A percentile compares a stretch with the other conserved stretches of the same genome.
Evolutionary conservation across 2,797 vertebrate species (phyloP).

Genomic region (Sebastes dallii): DNA sequence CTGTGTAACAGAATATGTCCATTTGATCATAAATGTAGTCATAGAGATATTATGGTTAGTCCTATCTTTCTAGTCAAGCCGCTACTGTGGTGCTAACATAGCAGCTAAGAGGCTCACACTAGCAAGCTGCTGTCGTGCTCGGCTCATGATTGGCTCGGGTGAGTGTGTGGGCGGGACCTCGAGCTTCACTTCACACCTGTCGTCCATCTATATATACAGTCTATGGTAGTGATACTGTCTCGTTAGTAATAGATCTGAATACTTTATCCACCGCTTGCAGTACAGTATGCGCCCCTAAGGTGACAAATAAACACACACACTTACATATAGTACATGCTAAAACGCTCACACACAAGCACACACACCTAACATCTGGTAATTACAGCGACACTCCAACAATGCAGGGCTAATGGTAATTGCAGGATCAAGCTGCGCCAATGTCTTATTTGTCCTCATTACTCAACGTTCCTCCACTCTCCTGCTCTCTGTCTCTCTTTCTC

Average conservation of each 20-base stretch:
- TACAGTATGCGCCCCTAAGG: not conserved
- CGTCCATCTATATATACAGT: not conserved
- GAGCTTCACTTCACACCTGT: no score
- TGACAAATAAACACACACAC: not conserved
- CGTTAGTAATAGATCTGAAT: not conserved
- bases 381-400: conserved; percentile 59
- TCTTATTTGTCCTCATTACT: conserved; percentile 67
- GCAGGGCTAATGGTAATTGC: conserved; percentile 72
- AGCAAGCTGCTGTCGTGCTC: not conserved
- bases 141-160: not conserved
- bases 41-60: not conserved
- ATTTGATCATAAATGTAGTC: not conserved
- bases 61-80: not conserved
- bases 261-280: not conserved
- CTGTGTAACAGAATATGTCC: not conserved
- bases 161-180: not conserved
- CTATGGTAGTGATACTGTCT: not conserved
- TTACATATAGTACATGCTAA: conserved; percentile 20
- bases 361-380: conserved; percentile 60
- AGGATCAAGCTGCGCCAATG: conserved; percentile 57
- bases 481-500: conserved; percentile 1
- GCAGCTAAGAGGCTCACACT: no score
- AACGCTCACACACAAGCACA: conserved; percentile 15
- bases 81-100: not conserved
- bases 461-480: conserved; percentile 21